Evolutionary conservation across 2,888 invertebrate species (phyloP).

Genomic region (Meta bourneti): DNA sequence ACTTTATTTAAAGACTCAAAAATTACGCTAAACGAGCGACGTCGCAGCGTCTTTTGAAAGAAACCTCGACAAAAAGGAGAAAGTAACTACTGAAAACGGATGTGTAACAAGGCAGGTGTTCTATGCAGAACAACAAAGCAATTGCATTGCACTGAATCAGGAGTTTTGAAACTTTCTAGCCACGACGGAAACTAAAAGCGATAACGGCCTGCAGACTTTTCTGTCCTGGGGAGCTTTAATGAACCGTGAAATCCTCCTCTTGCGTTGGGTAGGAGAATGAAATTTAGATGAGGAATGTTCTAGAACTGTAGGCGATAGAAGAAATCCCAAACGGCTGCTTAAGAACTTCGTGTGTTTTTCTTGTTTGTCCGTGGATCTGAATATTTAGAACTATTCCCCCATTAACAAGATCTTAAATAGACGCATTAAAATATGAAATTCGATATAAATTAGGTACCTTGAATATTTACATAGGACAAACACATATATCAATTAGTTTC

Average conservation of each 20-base stretch:
- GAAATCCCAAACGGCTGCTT: background rate
- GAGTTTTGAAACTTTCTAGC: background rate
- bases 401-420: no score
- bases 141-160: background rate
- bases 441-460: no score
- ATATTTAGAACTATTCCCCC: no score
- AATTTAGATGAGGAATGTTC: background rate
- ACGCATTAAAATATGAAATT: no score
- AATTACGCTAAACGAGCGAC: background rate
- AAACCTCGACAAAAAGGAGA: background rate
- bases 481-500: no score
- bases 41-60: background rate
- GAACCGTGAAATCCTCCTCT: constrained; percentile 19
- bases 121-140: background rate
- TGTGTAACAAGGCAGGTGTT: background rate
- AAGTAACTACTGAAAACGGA: background rate
- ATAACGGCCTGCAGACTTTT: background rate
- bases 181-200: background rate
- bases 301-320: background rate
- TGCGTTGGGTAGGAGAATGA: background rate
- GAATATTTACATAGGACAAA: no score
- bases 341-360: background rate
- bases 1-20: background rate
- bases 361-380: no score
- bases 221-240: constrained; percentile 25